These are phyloP conservation scores for Phasia obesa DNA, from an alignment of 2,888 invertebrate species.

Conservation along the genomic window DNA sequence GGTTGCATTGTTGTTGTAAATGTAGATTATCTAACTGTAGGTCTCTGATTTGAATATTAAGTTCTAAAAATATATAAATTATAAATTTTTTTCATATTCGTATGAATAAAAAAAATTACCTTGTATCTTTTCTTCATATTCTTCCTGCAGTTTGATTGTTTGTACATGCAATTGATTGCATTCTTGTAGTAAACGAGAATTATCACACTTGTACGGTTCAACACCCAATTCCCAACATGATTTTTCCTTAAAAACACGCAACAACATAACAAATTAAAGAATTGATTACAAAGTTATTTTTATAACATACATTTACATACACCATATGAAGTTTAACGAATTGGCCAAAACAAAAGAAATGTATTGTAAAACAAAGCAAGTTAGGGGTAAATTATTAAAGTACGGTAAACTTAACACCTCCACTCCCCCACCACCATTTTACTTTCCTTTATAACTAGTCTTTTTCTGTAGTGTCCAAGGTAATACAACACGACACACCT, in stretches of 20 bases:
- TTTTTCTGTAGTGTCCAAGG: background rate
- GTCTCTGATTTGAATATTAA: slow-evolving; percentile 83
- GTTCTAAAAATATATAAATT: slow-evolving; percentile 80
- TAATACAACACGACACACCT: no score
- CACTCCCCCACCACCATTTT: no score
- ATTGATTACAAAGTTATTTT: slow-evolving; percentile 1
- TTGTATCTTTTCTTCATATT: slow-evolving; percentile 84
- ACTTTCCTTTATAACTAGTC: background rate
- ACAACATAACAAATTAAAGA: no score
- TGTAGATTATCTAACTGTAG: slow-evolving; percentile 84
- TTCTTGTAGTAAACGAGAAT: slow-evolving; percentile 89
- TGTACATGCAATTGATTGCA: slow-evolving; percentile 89
- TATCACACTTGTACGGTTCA: slow-evolving; percentile 92
- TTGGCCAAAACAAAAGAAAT: slow-evolving; percentile 55
- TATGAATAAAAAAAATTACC: slow-evolving; percentile 75
- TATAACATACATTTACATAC: background rate
- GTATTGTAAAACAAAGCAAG: no score
- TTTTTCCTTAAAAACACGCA: slow-evolving; percentile 85
- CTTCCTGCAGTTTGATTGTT: slow-evolving; percentile 86
- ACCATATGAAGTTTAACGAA: background rate
- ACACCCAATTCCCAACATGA: slow-evolving; percentile 87
- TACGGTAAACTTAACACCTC: no score
- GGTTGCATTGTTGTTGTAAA: slow-evolving; percentile 83
- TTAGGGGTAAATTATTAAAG: background rate
- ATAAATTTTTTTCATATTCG: background rate